Evolutionary conservation across 2,797 vertebrate species (phyloP).

Genomic region (Alfaro cultratus): DNA sequence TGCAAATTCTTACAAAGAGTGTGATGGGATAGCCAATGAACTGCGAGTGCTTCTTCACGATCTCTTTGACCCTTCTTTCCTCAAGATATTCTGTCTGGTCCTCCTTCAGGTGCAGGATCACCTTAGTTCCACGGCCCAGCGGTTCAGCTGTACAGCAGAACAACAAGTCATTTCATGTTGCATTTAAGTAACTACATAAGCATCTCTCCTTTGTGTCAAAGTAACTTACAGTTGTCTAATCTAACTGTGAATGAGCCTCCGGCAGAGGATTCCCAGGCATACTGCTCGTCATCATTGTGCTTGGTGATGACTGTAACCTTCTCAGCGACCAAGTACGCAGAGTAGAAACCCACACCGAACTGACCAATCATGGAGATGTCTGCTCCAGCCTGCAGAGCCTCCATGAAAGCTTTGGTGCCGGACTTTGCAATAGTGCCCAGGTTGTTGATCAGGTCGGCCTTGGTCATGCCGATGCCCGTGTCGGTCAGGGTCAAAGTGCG

Average conservation of each 20-base stretch:
- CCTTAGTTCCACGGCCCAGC: constrained; percentile 90
- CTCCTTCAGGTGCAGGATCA: constrained; percentile 93
- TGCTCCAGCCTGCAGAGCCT: constrained; percentile 81
- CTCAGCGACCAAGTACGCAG: constrained; percentile 81
- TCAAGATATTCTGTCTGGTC: constrained; percentile 93
- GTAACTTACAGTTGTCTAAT: constrained; percentile 57
- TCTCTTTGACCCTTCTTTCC: constrained; percentile 92
- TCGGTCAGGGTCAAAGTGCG: constrained; percentile 73
- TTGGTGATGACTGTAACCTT: constrained; percentile 82
- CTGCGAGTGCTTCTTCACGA: constrained; percentile 96
- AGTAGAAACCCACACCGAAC: constrained; percentile 85
- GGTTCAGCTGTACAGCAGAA: constrained; percentile 82
- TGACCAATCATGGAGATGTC: constrained; percentile 84
- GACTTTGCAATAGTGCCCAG: constrained; percentile 83
- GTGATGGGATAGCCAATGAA: constrained; percentile 97
- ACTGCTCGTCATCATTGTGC: constrained; percentile 82
- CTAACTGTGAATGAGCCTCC: constrained; percentile 80
- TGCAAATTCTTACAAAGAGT: constrained; percentile 84
- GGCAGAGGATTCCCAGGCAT: constrained; percentile 83
- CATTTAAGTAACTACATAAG: rapidly evolving
- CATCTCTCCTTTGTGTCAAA: not conserved
- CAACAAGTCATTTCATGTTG: not conserved
- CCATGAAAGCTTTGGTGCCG: constrained; percentile 82
- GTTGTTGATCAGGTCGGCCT: constrained; percentile 84
- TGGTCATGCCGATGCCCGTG: constrained; percentile 83